Evolutionary conservation across 2,888 invertebrate genomes (phyloP), one percentile per base, ranked within the genome.

Genomic region (Ophion ellenae): DNA sequence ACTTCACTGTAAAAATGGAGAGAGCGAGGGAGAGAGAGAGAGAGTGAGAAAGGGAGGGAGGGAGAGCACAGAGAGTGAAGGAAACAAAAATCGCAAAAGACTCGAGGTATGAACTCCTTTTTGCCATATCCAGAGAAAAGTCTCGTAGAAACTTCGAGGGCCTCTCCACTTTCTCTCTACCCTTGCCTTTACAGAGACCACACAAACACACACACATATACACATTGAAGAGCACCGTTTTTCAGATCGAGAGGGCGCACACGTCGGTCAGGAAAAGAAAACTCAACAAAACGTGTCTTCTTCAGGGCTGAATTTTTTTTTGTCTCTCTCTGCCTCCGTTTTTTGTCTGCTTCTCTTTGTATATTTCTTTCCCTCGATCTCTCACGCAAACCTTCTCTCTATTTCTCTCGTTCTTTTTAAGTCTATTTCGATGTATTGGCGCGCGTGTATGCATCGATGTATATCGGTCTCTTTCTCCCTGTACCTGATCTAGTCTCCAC

Each of bases 221-320:
- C 47, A 69, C 28, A 64, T 24, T 47, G 64, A 17, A 66, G n/a
- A 63, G 63, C 63, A 32, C 47, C 63, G 70, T 40, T 74, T 74
- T 81, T 78, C 74, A 57, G 53, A 61, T 61, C 74, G 57, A 81
- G 70, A 71, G 78, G 71, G 63, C 74, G 81, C 67, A 14, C 80
- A 74, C 81, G 66, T 78, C 61, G 79, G 71, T 83, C 63, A 76
- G 47, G 64, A 71, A 61, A 77, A 66, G 84, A 78, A 67, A 78
- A 79, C 85, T 83, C 81, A 75, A 67, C 81, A 76, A 76, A 81
- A 85, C 87, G 83, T 83, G 80, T 83, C 83, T 71, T 69, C 70
- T 32, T 61, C 57, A 24, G 17, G 53, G 66, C 69, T 36, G 45
- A 75, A 61, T 53, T 85, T 76, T 70, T 75, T 20, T 53, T 76